These are phyloP conservation scores for Sander vitreus DNA, from an alignment of 2,113 vertebrate genomes.

Conservation along the genomic window DNA sequence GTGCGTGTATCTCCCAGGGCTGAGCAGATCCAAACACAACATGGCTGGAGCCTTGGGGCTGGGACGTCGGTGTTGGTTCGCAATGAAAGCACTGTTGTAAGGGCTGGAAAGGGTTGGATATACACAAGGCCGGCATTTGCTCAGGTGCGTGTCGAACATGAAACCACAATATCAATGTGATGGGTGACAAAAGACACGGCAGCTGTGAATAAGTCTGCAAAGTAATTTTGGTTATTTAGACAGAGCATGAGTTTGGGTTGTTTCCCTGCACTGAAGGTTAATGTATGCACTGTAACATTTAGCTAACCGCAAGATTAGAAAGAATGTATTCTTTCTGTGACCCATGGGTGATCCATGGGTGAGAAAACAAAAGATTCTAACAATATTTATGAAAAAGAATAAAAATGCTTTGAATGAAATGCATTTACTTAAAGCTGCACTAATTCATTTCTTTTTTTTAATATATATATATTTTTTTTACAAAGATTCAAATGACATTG, in stretches of 20 bases:
- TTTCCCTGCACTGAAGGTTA: background rate
- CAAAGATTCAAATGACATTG: background rate
- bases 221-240: background rate
- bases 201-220: background rate
- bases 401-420: background rate
- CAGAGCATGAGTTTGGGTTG: background rate
- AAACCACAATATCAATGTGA: slow-evolving; percentile 1
- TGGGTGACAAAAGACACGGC: slow-evolving; percentile 7
- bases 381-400: background rate
- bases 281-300: background rate
- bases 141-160: slow-evolving; percentile 49
- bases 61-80: slow-evolving; percentile 19
- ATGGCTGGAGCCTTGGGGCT: slow-evolving; percentile 38
- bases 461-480: background rate
- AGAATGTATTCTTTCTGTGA: background rate
- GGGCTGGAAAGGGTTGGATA: slow-evolving; percentile 34
- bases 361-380: background rate
- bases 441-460: background rate
- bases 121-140: slow-evolving; percentile 43
- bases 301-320: background rate
- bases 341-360: background rate
- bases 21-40: slow-evolving; percentile 47
- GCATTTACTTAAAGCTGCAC: background rate
- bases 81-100: slow-evolving; percentile 21
- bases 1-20: slow-evolving; percentile 32